Percentiles rank a stretch among this genome's conserved stretches.
phyloP scores from a whole-genome alignment of 2,113 vertebrate genomes.

The Ancistrus triradiatus region DNA sequence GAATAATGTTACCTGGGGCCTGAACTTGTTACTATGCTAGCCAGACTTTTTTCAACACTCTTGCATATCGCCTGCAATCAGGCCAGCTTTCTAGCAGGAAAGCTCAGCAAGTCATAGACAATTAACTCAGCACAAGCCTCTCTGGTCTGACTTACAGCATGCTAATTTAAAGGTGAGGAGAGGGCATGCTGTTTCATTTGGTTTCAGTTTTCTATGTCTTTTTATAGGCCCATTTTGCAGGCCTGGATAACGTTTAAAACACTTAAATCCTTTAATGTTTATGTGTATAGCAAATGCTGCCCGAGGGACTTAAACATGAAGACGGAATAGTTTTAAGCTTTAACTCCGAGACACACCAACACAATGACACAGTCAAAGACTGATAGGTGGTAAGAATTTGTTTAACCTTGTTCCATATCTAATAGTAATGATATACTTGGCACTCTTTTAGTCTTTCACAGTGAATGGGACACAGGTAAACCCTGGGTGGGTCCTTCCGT shows the following conservation, averaged over 20 bases:
- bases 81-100: constrained; percentile 55
- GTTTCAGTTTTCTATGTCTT: constrained; percentile 39
- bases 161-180: constrained; percentile 51
- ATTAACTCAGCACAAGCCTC: constrained; percentile 57
- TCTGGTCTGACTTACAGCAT: constrained; percentile 58
- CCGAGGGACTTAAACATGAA: constrained; percentile 52
- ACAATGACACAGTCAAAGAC: constrained; percentile 66
- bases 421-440: constrained; percentile 68
- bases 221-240: constrained; percentile 39
- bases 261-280: constrained; percentile 57
- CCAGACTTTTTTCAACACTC: constrained; percentile 58
- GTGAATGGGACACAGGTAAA: constrained; percentile 67
- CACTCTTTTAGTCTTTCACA: constrained; percentile 47
- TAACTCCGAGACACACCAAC: constrained; percentile 59
- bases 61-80: constrained; percentile 55
- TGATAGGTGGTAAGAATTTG: constrained; percentile 65
- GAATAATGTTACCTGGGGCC: constrained; percentile 57
- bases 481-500: constrained; percentile 71
- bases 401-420: constrained; percentile 69
- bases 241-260: constrained; percentile 49
- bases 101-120: constrained; percentile 59
- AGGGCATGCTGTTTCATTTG: constrained; percentile 44
- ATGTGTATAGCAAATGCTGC: constrained; percentile 44
- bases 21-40: constrained; percentile 50
- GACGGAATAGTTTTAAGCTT: constrained; percentile 63